These are phyloP conservation scores for Larimichthys polyactis DNA, from an alignment of 2,113 vertebrate species.

Conservation along the genomic window DNA sequence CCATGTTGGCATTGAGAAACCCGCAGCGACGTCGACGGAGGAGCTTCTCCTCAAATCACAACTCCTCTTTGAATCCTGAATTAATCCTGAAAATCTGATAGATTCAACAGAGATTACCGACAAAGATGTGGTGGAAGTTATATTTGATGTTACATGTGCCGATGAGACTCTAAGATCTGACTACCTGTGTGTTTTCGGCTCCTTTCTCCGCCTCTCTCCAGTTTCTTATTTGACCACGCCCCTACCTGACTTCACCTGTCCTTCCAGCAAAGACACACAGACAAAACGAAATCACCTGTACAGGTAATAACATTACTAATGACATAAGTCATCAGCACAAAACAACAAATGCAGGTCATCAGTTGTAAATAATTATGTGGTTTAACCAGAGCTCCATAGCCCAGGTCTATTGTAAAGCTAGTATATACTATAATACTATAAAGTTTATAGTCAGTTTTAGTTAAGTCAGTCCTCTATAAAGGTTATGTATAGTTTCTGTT, in stretches of 20 bases:
- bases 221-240: slow-evolving; percentile 53
- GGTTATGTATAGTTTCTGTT: neutral
- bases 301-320: neutral
- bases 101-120: rapidly evolving
- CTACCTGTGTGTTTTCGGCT: slow-evolving; percentile 57
- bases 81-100: neutral
- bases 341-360: neutral
- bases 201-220: slow-evolving; percentile 32
- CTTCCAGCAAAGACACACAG: neutral
- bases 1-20: slow-evolving; percentile 55
- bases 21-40: slow-evolving; percentile 11
- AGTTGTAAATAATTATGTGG: neutral
- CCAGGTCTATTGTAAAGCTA: too few relatives aligned
- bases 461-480: too few relatives aligned
- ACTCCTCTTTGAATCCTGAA: neutral
- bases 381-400: neutral
- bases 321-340: neutral
- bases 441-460: neutral
- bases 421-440: too few relatives aligned
- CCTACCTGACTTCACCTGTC: slow-evolving; percentile 52
- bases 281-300: neutral
- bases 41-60: slow-evolving; percentile 12
- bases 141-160: neutral
- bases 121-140: too few relatives aligned
- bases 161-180: slow-evolving; percentile 5